A percentile compares a stretch with the other conserved stretches of the same genome.
phyloP scores from a whole-genome alignment of 2,888 invertebrate species.

The Apamea monoglypha region DNA sequence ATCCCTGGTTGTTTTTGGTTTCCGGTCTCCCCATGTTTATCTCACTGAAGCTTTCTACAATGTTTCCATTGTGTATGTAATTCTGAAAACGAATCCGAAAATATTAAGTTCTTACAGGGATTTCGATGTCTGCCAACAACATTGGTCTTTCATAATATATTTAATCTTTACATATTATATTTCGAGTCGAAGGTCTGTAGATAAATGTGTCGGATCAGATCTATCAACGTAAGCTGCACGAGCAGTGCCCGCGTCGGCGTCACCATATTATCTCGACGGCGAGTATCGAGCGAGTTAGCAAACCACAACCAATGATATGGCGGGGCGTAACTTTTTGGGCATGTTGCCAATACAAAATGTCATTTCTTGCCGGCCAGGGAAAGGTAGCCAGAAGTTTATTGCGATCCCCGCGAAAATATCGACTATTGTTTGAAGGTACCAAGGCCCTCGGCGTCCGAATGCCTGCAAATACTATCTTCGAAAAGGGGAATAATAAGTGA shows the following conservation, averaged over 20 bases:
- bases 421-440: constrained; percentile 56
- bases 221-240: constrained; percentile 8
- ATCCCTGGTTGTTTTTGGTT: not conserved
- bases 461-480: constrained; percentile 53
- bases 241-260: not conserved
- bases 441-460: constrained; percentile 41
- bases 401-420: constrained; percentile 59
- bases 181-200: not conserved
- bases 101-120: not conserved
- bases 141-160: constrained; percentile 2
- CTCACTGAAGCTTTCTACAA: not conserved
- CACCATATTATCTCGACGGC: constrained; percentile 23
- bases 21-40: not conserved
- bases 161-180: not conserved
- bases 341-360: constrained; percentile 73
- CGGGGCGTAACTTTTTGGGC: constrained; percentile 72
- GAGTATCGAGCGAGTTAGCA: constrained; percentile 71
- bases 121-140: constrained; percentile 7
- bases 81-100: not conserved
- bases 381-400: constrained; percentile 64
- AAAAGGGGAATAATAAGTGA: constrained; percentile 50
- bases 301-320: constrained; percentile 70
- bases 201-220: constrained; percentile 9
- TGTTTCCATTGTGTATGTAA: not conserved
- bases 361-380: constrained; percentile 67